Evolutionary conservation across 2,113 vertebrate genomes (phyloP).

Genomic region (Clarias magur): DNA sequence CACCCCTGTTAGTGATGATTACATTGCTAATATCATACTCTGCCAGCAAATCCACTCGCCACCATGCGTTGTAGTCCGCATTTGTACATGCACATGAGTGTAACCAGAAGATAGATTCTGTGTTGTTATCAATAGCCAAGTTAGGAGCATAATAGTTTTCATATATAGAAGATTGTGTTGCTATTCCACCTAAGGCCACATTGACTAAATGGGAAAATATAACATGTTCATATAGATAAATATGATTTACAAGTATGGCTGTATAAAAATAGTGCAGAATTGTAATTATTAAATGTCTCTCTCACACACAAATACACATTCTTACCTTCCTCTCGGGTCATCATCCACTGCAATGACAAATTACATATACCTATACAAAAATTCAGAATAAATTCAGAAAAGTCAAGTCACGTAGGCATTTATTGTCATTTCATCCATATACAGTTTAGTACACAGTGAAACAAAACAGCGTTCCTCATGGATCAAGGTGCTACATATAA

Average conservation of each 20-base stretch:
- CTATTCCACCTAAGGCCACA: conserved; percentile 18
- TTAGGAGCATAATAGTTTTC: accelerated
- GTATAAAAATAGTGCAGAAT: too few relatives aligned
- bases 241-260: background rate
- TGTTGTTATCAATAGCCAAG: conserved; percentile 52
- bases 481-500: too few relatives aligned
- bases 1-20: conserved; percentile 56
- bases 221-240: background rate
- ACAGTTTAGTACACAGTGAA: too few relatives aligned
- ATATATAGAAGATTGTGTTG: conserved; percentile 24
- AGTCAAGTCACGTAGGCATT: too few relatives aligned
- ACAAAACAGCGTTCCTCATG: too few relatives aligned
- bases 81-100: conserved; percentile 38
- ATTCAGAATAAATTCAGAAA: background rate
- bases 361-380: background rate
- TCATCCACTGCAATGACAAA: background rate
- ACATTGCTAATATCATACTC: conserved; percentile 37
- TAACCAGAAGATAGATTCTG: background rate
- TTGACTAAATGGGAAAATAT: background rate
- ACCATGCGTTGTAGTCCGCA: background rate
- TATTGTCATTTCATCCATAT: too few relatives aligned
- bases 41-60: conserved; percentile 32
- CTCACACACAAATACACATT: background rate
- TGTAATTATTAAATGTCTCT: background rate
- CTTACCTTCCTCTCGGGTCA: background rate